Evolutionary conservation across 2,888 invertebrate genomes (phyloP).

Genomic region (Gasteruption jaculator): DNA sequence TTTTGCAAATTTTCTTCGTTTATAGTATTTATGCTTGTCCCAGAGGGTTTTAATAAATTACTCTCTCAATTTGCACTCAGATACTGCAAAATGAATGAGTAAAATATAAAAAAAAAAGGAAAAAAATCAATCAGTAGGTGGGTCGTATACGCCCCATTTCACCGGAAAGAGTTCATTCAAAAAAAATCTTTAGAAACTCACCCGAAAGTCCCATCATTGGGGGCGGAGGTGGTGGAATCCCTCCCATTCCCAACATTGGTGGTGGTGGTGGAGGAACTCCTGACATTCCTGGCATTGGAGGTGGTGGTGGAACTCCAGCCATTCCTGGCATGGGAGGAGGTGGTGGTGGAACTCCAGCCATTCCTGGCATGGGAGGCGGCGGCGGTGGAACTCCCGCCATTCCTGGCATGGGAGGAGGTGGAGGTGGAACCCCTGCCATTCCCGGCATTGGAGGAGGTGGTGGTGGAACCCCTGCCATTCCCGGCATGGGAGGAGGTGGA

Average conservation of each 20-base stretch:
- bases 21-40: too few relatives aligned
- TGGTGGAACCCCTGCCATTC: constrained; percentile 37
- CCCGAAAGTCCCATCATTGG: constrained; percentile 33
- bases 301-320: constrained; percentile 46
- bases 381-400: constrained; percentile 40
- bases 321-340: constrained; percentile 51
- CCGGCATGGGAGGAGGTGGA: constrained; percentile 48
- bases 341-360: constrained; percentile 38
- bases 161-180: too few relatives aligned
- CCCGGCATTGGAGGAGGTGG: constrained; percentile 37
- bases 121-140: too few relatives aligned
- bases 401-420: constrained; percentile 51
- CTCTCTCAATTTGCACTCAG: too few relatives aligned
- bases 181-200: constrained; percentile 46
- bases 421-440: constrained; percentile 45
- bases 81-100: too few relatives aligned
- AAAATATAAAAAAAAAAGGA: too few relatives aligned
- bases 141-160: too few relatives aligned
- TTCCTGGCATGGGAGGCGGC: constrained; percentile 47
- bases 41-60: too few relatives aligned
- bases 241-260: constrained; percentile 32
- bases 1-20: too few relatives aligned
- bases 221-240: constrained; percentile 47
- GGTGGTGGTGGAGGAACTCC: constrained; percentile 43
- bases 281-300: constrained; percentile 44